phyloP scores from a whole-genome alignment of 1,140 invertebrate species.

The Myzus persicae region DNA sequence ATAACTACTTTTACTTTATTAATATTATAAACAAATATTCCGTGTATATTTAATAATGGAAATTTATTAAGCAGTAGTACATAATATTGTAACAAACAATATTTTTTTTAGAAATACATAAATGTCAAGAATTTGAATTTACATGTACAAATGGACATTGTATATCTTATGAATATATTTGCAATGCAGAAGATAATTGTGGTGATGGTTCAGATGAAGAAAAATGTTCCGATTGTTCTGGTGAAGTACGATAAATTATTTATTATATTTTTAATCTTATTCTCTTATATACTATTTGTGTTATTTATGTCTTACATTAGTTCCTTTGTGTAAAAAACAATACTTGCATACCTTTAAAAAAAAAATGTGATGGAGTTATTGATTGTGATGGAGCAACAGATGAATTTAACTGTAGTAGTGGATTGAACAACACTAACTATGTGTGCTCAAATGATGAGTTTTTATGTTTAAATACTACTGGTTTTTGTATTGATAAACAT shows the following conservation, averaged over 20 bases:
- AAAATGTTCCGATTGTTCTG: constrained; percentile 12
- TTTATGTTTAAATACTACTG: constrained; percentile 33
- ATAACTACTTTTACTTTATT: too few relatives aligned
- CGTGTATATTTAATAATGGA: background rate
- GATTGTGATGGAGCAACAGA: constrained; percentile 69
- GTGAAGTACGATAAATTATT: constrained; percentile 27
- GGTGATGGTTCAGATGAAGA: constrained; percentile 87
- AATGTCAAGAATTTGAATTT: constrained; percentile 64
- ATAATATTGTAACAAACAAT: background rate
- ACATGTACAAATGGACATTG: constrained; percentile 65
- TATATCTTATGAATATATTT: constrained; percentile 66
- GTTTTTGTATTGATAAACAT: constrained; percentile 51
- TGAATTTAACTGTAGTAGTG: constrained; percentile 66
- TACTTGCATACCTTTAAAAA: constrained; percentile 62
- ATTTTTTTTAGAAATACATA: constrained; percentile 62
- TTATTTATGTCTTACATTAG: constrained; percentile 58
- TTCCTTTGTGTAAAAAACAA: constrained; percentile 63
- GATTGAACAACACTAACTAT: constrained; percentile 60
- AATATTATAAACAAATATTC: background rate
- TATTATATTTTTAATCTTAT: background rate
- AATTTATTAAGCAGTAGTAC: background rate
- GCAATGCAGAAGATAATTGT: constrained; percentile 75
- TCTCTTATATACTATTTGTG: background rate
- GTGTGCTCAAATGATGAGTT: constrained; percentile 54
- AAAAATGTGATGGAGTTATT: constrained; percentile 69